A percentile compares a stretch with the other conserved stretches of the same genome.
Evolutionary conservation across 2,113 vertebrate species (phyloP).

Genomic region (Barnardius zonarius): DNA sequence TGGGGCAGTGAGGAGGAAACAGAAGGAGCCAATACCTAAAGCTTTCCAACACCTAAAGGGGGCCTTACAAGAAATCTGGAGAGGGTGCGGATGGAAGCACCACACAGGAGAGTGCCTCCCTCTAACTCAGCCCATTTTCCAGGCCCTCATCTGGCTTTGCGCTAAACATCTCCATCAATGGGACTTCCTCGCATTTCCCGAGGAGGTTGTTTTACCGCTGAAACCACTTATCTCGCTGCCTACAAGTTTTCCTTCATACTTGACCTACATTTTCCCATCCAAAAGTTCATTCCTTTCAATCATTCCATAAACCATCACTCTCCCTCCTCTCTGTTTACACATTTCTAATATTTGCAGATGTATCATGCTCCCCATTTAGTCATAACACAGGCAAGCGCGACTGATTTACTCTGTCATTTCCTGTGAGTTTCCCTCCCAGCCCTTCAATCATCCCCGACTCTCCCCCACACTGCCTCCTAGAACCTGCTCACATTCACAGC

Average conservation of each 20-base stretch:
- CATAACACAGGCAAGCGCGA: neutral
- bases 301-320: conserved; percentile 9
- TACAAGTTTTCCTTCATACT: conserved; percentile 24
- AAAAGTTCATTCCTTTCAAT: conserved; percentile 63
- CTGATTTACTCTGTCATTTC: conserved; percentile 20
- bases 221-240: neutral
- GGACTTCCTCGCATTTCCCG: neutral
- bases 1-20: neutral
- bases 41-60: neutral
- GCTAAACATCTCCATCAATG: neutral
- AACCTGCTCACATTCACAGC: neutral
- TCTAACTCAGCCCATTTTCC: neutral
- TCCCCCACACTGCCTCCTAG: neutral
- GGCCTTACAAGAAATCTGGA: neutral
- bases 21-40: neutral
- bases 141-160: neutral
- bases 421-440: neutral
- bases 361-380: conserved; percentile 4
- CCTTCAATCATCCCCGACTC: neutral
- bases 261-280: conserved; percentile 59
- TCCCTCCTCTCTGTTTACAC: conserved; percentile 51
- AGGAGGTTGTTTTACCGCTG: neutral
- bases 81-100: neutral
- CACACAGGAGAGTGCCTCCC: neutral
- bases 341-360: conserved; percentile 47